Percentiles rank a stretch among this genome's conserved stretches.
phyloP scores from a whole-genome alignment of 2,888 invertebrate genomes.

The Xylota sylvarum region DNA sequence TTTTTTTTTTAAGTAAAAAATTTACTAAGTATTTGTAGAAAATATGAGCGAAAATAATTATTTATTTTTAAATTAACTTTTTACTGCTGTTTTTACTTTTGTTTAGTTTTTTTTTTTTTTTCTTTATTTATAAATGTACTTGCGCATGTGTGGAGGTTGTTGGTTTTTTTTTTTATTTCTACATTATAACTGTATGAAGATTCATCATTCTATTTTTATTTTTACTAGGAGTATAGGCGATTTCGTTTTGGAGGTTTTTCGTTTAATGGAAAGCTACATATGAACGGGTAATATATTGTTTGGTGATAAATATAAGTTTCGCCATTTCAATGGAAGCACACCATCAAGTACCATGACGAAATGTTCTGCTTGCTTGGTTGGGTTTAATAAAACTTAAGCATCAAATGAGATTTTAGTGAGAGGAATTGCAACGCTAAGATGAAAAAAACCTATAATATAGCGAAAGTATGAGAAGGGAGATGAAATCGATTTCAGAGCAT shows the following conservation, averaged over 20 bases:
- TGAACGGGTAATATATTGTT: background rate
- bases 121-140: background rate
- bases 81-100: background rate
- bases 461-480: too few species aligned
- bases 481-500: too few species aligned
- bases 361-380: too few species aligned
- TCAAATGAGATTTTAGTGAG: too few species aligned
- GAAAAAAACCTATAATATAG: too few species aligned
- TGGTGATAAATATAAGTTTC: too few species aligned
- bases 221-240: background rate
- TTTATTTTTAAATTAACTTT: background rate
- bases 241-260: background rate
- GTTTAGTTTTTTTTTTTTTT: background rate
- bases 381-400: too few species aligned
- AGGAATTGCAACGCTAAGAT: too few species aligned
- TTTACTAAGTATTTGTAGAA: conserved; percentile 16
- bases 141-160: background rate
- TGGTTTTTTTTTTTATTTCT: background rate
- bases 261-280: background rate
- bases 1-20: conserved; percentile 18
- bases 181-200: background rate
- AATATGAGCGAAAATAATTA: background rate
- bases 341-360: too few species aligned
- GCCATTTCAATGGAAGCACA: too few species aligned
- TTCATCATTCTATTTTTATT: background rate